phyloP scores from a whole-genome alignment of 2,113 vertebrate genomes.

The Leuciscus idus region DNA sequence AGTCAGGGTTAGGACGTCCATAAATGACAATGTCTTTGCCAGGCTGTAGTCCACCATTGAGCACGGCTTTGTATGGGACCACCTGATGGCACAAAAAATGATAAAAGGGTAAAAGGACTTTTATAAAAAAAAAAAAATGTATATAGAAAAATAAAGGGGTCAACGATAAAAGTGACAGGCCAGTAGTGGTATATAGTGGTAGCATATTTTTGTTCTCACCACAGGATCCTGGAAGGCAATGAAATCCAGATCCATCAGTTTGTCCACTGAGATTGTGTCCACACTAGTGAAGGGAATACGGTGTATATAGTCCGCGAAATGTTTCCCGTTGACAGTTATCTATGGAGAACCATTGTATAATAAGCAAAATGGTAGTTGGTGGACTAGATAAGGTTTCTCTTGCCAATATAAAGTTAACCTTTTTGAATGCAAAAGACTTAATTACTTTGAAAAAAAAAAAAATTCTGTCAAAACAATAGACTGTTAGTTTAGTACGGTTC shows the following conservation, averaged over 20 bases:
- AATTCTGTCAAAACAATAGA: neutral
- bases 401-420: neutral
- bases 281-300: constrained; percentile 61
- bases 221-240: constrained; percentile 54
- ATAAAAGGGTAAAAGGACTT: neutral
- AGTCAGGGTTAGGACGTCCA: neutral
- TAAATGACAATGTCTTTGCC: neutral
- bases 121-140: neutral
- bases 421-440: neutral
- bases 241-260: constrained; percentile 53
- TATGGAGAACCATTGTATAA: constrained; percentile 39
- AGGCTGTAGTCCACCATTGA: constrained; percentile 61
- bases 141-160: neutral
- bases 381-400: too few relatives aligned
- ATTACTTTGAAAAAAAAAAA: too few relatives aligned
- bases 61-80: constrained; percentile 63
- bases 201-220: constrained; percentile 12
- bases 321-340: constrained; percentile 67
- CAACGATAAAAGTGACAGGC: neutral
- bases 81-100: constrained; percentile 42
- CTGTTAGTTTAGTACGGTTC: neutral
- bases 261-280: constrained; percentile 57
- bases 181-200: neutral
- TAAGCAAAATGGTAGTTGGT: neutral
- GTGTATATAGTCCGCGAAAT: constrained; percentile 67